Evolutionary conservation across 2,888 invertebrate species (phyloP).

Genomic region (Argyra leucocephala): DNA sequence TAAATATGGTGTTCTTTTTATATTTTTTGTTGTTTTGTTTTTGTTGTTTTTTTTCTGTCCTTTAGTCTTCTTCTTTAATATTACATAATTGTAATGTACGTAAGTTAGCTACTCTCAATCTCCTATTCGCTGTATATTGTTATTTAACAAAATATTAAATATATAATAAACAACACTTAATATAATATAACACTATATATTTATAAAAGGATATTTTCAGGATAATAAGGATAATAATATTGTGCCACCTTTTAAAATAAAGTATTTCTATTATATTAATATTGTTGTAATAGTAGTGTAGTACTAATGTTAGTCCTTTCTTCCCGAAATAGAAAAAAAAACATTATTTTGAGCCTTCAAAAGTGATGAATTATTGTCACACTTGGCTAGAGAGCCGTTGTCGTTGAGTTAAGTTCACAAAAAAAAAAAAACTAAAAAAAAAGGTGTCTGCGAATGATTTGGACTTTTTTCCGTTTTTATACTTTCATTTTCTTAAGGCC

Average conservation of each 20-base stretch:
- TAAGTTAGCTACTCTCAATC: no score
- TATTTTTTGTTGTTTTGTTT: neutral
- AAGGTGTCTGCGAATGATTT: neutral
- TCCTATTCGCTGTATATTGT: no score
- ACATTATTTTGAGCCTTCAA: neutral
- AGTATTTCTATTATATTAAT: neutral
- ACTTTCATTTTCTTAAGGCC: neutral
- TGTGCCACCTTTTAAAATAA: neutral
- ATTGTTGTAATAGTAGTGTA: neutral
- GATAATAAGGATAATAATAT: constrained; percentile 4
- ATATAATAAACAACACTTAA: no score
- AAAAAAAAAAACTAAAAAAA: neutral
- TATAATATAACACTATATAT: no score
- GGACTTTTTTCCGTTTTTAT: neutral
- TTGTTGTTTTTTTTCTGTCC: neutral
- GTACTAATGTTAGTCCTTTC: no score
- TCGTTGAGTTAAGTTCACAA: no score
- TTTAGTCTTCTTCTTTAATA: no score
- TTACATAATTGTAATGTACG: no score
- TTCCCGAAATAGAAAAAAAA: neutral
- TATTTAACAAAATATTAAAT: no score
- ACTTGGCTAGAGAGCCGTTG: neutral
- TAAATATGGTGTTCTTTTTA: neutral
- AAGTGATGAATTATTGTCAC: constrained; percentile 4
- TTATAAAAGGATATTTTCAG: neutral